Percentiles rank a stretch among this genome's conserved stretches.
phyloP scores from a whole-genome alignment of 2,113 vertebrate species.

The Oncorhynchus mykiss region DNA sequence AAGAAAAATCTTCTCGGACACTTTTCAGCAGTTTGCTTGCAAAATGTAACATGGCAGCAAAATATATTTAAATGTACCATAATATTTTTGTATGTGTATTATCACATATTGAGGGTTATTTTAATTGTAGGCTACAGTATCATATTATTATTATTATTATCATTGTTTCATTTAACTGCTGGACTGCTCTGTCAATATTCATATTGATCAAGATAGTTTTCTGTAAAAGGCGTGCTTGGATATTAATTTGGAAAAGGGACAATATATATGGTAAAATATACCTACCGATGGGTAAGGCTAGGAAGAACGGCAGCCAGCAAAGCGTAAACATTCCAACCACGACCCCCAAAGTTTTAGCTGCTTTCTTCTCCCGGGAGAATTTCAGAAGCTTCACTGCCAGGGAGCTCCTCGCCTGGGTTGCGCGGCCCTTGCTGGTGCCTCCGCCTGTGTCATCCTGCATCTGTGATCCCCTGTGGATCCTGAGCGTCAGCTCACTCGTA shows the following conservation, averaged over 20 bases:
- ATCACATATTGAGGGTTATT: neutral
- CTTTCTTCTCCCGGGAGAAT: conserved; percentile 95
- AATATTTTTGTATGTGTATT: neutral
- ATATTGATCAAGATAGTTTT: no score
- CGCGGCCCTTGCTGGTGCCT: conserved; percentile 76
- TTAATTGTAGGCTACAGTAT: neutral
- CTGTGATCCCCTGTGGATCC: conserved; percentile 91
- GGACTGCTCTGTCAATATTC: neutral
- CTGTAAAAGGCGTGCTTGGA: no score
- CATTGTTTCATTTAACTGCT: neutral
- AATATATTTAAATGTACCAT: neutral
- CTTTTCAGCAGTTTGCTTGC: neutral
- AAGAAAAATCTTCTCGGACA: neutral
- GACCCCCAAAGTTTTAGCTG: conserved; percentile 92
- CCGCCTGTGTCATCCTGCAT: conserved; percentile 76
- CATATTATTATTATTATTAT: neutral
- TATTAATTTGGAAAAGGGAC: neutral
- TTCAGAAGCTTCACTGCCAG: conserved; percentile 91
- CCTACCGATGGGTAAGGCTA: conserved; percentile 89
- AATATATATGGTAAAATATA: conserved; percentile 17
- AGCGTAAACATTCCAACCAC: conserved; percentile 95
- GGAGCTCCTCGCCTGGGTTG: conserved; percentile 83
- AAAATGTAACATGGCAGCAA: neutral
- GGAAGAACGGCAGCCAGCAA: conserved; percentile 95
- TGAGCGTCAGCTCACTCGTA: conserved; percentile 89